phyloP scores from a whole-genome alignment of 2,888 invertebrate species.

The Dryobota labecula region DNA sequence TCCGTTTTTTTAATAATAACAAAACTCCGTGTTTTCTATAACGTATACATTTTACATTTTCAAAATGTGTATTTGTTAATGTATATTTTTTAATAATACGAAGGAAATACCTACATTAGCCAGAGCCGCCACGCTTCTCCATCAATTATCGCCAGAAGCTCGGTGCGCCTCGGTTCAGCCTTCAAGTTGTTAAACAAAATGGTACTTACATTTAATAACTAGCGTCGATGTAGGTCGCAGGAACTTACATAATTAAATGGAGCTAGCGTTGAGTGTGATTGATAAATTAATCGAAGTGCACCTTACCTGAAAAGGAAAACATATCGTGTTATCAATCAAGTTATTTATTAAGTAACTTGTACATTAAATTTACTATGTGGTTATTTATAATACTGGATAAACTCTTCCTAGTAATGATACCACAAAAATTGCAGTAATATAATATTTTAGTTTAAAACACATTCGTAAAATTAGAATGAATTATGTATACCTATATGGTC shows the following conservation, averaged over 20 bases:
- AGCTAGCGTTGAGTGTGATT: constrained; percentile 24
- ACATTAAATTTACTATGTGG: neutral
- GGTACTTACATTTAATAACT: constrained; percentile 11
- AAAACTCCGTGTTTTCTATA: too few relatives aligned
- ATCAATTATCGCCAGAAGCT: too few relatives aligned
- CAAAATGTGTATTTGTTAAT: too few relatives aligned
- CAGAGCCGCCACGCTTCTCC: too few relatives aligned
- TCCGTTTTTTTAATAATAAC: too few relatives aligned
- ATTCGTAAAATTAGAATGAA: neutral
- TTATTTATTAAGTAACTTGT: constrained; percentile 31
- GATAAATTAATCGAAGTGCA: constrained; percentile 41
- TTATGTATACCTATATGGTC: neutral
- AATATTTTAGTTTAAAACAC: neutral
- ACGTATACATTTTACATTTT: too few relatives aligned
- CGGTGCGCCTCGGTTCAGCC: too few relatives aligned
- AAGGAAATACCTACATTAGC: too few relatives aligned
- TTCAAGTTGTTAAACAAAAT: neutral
- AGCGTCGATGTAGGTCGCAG: constrained; percentile 31
- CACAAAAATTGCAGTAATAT: neutral
- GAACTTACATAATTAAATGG: constrained; percentile 56
- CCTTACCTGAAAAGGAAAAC: constrained; percentile 68
- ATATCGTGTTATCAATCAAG: constrained; percentile 49
- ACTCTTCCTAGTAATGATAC: neutral
- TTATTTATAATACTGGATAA: constrained; percentile 1
- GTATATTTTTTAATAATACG: too few relatives aligned